Evolutionary conservation across 1,140 invertebrate species (phyloP).

Genomic region (Drosophila lini): DNA sequence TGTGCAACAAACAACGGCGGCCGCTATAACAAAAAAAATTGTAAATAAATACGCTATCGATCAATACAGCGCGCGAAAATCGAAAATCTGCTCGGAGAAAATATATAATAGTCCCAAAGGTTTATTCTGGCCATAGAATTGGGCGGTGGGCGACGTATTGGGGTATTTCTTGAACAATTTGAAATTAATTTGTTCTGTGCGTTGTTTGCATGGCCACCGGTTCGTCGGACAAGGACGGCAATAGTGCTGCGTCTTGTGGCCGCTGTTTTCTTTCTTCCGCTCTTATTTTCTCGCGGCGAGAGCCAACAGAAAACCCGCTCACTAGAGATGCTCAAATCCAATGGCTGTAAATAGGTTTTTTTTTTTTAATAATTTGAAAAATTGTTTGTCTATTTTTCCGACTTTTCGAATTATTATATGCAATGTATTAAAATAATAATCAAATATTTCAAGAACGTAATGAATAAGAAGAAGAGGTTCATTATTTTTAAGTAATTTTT

Average conservation of each 20-base stretch:
- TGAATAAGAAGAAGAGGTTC: neutral
- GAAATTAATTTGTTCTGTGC: conserved; percentile 35
- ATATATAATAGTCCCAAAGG: neutral
- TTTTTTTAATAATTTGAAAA: neutral
- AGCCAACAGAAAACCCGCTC: conserved; percentile 22
- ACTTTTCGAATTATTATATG: neutral
- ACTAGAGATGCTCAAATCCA: conserved; percentile 18
- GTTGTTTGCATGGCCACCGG: conserved; percentile 47
- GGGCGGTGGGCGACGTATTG: neutral
- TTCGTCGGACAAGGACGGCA: conserved; percentile 43
- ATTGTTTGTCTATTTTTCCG: neutral
- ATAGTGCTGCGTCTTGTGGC: conserved; percentile 42
- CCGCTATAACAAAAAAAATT: conserved; percentile 54
- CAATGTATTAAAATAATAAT: neutral
- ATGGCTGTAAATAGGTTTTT: neutral
- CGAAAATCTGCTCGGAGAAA: neutral
- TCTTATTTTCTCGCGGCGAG: conserved; percentile 13
- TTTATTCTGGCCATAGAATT: neutral
- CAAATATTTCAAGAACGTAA: neutral
- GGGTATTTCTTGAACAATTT: conserved; percentile 16
- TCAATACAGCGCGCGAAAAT: conserved; percentile 28
- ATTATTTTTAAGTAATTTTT: neutral
- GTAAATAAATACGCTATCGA: conserved; percentile 45
- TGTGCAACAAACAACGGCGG: conserved; percentile 51
- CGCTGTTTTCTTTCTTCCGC: conserved; percentile 27